Base-by-base conservation (phyloP, 1,140 invertebrate species). In the Melitaea cinxia region DNA sequence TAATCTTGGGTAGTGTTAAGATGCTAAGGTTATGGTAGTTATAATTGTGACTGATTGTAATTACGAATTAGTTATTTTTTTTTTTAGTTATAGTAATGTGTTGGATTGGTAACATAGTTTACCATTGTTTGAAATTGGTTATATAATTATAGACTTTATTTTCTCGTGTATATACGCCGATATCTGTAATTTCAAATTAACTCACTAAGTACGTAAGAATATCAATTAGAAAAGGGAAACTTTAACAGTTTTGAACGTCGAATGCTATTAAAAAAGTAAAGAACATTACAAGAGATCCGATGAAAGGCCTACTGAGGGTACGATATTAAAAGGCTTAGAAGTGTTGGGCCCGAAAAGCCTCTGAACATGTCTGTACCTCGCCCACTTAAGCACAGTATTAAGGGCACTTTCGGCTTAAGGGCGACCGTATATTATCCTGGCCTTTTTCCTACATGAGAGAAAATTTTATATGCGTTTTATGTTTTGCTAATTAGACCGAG, bases 291-390 rank as follows among this genome's bases (percentile, higher is more conserved):
- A 84, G 70, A 74, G 67, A 71, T 77, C 70, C 74, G 77, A 81
- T 84, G 81, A 81, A 75, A 80, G 78, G 67, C 70, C 65, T 69
- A 61, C 61, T 58, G 68, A 81, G 80, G 83, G 81, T 62, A 77
- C 80, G 74, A 89, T 89, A 90, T 90, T 90, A 90, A 90, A 90
- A 88, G 85, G 85, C 85, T 87, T 84, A 84, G 74, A 82, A 88
- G 85, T 87, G 85, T 88, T 85, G 80, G 82, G 72, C 73, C 82
- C 85, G 82, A 89, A 90, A 90, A 89, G 83, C 78, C 76, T 85
- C 84, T 78, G 82, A 85, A 83, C 82, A 83, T 89, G 81, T 84
- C 85, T 83, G 85, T 78, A 84, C 77, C 81, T 82, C 82, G 83
- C 84, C 73, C 85, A 85, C 88, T 90, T 89, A 78, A 89, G 80